Evolutionary conservation across 2,888 invertebrate genomes (phyloP).

Genomic region (Allolobophora icterica): DNA sequence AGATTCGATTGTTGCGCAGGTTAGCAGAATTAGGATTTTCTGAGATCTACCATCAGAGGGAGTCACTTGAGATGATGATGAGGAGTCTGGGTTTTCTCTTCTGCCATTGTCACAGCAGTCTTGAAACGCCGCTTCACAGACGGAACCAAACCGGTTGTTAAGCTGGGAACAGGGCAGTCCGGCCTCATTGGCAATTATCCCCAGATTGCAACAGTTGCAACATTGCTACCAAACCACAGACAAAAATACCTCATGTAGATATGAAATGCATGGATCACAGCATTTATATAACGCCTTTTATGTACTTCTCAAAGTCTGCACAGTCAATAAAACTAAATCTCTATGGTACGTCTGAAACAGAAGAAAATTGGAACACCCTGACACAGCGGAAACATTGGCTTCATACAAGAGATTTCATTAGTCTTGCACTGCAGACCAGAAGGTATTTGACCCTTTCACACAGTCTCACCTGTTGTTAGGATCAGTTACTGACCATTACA

Average conservation of each 20-base stretch:
- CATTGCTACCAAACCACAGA: constrained; percentile 55
- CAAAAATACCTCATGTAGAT: background rate
- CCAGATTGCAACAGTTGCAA: constrained; percentile 61
- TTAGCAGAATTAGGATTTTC: background rate
- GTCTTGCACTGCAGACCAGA: background rate
- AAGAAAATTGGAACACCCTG: no score
- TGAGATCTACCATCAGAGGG: background rate
- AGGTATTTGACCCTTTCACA: background rate
- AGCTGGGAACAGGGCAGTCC: constrained; percentile 51
- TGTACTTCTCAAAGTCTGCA: background rate
- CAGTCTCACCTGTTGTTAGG: background rate
- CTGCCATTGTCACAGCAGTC: constrained; percentile 54
- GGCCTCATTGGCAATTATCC: constrained; percentile 50
- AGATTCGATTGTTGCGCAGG: background rate
- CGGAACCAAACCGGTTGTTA: background rate
- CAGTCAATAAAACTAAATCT: no score
- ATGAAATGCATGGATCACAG: background rate
- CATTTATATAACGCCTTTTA: background rate
- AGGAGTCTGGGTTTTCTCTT: background rate
- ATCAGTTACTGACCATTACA: background rate
- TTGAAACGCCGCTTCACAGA: constrained; percentile 55
- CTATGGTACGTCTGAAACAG: no score
- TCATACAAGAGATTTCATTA: background rate
- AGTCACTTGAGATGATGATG: background rate
- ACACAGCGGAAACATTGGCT: background rate